Evolutionary conservation across 2,888 invertebrate species (phyloP), one percentile per base, ranked within the genome.

Genomic region (Ennomos fuscantarius): DNA sequence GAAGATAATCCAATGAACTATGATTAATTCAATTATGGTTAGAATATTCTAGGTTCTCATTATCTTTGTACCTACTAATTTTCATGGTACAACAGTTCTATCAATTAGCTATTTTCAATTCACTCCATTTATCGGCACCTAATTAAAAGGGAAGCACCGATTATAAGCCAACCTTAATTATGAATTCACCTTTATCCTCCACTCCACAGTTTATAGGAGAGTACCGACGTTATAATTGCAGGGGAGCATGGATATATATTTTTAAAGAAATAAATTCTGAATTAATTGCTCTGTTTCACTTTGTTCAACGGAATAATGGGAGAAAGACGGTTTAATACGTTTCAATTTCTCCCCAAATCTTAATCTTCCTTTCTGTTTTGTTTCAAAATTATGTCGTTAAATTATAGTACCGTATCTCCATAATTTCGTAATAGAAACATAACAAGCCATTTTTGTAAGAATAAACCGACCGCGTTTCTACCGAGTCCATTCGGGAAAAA

Each of bases 281-380:
- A 60, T 53, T 58, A 53, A 58, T 58, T 58, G 50, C 52, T 48
- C 51, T 52, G 48, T 60, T 60, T 60, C 60, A 60, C 52, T 60
- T 60, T 60, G 55, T 60, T 47, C 55, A 51, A 55, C 55, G 41
- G 51, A 48, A 54, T 54, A 59, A 54, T 59, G 49, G 53, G 40
- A 54, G 44, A 50, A 44, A 44, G 58, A 58, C 58, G 41, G 50
- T 53, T 48, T 58, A 58, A 59, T 59, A 45, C 49, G 53, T 54
- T 49, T 45, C 45, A 49, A 59, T 50, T 50, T 53, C 53, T 58
- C 39, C 49, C 44, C 53, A 49, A 58, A 58, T 58, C 58, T 53
- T 58, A 53, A 58, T 58, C 58, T 58, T 13, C 37, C 41, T 41
- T 47, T 58, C 49, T 59, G 53, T 59, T 53, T 51, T 60, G 36